Conservation (phyloP, 2,888 invertebrate genomes). For the Sicus ferrugineus region DNA sequence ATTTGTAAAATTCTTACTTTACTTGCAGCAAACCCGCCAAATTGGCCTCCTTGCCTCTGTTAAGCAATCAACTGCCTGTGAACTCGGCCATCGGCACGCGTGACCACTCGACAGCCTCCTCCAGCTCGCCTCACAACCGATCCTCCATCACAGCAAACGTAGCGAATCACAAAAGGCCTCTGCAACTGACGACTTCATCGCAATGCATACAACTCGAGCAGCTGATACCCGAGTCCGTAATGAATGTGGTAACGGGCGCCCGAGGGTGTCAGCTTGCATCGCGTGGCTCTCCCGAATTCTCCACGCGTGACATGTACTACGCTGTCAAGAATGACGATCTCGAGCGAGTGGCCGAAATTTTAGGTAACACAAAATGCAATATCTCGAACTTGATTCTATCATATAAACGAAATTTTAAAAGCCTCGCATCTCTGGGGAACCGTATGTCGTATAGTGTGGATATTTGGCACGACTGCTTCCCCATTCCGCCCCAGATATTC, state of each 20-base stretch:
- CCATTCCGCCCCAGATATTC: too few relatives aligned
- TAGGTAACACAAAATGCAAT: conserved; percentile 47
- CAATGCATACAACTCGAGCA: conserved; percentile 58
- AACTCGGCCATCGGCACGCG: conserved; percentile 24
- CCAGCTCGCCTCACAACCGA: conserved; percentile 9
- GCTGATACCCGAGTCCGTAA: conserved; percentile 63
- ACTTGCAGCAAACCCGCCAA: conserved; percentile 62
- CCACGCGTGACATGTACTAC: conserved; percentile 62
- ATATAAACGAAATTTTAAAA: conserved; percentile 5
- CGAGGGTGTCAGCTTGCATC: conserved; percentile 41
- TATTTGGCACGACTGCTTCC: too few relatives aligned
- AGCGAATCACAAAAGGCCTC: conserved; percentile 1
- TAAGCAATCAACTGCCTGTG: conserved; percentile 35
- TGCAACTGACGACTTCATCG: conserved; percentile 26
- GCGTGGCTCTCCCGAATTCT: conserved; percentile 54
- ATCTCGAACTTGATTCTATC: not conserved
- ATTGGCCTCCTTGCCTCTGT: conserved; percentile 50
- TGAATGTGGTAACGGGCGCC: conserved; percentile 55
- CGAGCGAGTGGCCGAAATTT: conserved; percentile 63
- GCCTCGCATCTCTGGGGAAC: too few relatives aligned
- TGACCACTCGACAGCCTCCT: conserved; percentile 33
- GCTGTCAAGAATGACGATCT: conserved; percentile 63
- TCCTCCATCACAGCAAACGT: not conserved
- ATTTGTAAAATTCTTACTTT: not conserved
- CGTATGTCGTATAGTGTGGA: too few relatives aligned